phyloP scores from a whole-genome alignment of 2,113 vertebrate genomes.

The Dermatemys mawii region DNA sequence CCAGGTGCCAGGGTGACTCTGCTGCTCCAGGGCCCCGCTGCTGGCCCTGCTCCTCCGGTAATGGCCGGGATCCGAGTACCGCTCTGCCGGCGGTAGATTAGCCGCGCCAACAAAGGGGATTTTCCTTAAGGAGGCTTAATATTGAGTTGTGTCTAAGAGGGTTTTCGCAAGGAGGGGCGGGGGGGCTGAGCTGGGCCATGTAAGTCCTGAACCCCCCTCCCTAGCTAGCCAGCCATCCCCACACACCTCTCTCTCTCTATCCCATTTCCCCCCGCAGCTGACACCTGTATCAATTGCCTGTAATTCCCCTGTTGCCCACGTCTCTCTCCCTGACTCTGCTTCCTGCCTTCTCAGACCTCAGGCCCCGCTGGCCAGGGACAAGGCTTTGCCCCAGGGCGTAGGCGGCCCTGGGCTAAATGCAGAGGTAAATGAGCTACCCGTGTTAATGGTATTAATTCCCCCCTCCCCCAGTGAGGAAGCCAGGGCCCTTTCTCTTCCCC shows the following conservation, averaged over 20 bases:
- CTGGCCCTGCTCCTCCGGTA: not conserved
- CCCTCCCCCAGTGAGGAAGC: not conserved
- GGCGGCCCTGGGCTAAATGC: not conserved
- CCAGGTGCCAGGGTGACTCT: too few species aligned
- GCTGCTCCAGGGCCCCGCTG: too few species aligned
- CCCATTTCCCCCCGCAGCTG: too few species aligned
- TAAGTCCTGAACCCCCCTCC: too few species aligned
- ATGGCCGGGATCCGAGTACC: not conserved
- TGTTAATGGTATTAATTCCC: not conserved
- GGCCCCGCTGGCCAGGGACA: not conserved
- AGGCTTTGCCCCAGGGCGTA: not conserved
- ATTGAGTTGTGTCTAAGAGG: not conserved
- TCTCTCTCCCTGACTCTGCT: not conserved
- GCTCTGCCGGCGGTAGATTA: not conserved
- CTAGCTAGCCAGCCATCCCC: too few species aligned
- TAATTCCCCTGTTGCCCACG: not conserved
- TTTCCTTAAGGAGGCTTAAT: not conserved
- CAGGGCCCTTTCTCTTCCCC: not conserved
- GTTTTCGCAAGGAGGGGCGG: not conserved
- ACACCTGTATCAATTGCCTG: not conserved
- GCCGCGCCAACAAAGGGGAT: not conserved
- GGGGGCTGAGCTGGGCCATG: too few species aligned
- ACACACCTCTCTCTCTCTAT: too few species aligned
- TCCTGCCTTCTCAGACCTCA: not conserved
- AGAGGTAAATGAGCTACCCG: not conserved